These are phyloP conservation scores for Sylvilagus floridanus DNA, from an alignment of 2,797 vertebrate genomes.

Conservation along the genomic window DNA sequence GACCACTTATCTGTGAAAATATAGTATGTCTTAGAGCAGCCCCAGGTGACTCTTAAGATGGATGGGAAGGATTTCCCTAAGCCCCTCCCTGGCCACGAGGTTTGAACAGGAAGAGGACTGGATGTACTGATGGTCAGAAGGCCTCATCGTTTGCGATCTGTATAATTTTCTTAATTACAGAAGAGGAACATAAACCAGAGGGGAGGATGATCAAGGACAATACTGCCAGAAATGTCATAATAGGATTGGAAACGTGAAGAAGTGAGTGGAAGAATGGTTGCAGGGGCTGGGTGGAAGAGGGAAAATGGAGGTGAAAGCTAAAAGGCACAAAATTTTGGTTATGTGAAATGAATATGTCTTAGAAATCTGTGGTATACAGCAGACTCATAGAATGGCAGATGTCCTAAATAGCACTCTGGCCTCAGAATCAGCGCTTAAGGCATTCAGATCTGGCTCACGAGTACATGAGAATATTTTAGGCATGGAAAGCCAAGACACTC, in stretches of 20 bases:
- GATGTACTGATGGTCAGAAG: not conserved
- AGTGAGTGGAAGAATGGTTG: not conserved
- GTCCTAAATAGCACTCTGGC: too few species aligned
- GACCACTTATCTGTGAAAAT: not conserved
- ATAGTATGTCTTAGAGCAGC: not conserved
- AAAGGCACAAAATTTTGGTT: not conserved
- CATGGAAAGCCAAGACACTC: too few species aligned
- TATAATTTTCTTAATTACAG: not conserved
- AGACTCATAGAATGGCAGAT: too few species aligned
- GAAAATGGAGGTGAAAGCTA: not conserved
- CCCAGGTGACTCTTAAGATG: not conserved
- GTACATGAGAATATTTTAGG: too few species aligned
- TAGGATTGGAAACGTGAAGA: not conserved
- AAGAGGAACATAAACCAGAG: not conserved
- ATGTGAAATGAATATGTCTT: not conserved
- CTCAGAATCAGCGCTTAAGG: too few species aligned
- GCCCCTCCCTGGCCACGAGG: not conserved
- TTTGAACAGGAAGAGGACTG: not conserved
- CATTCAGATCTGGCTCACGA: too few species aligned
- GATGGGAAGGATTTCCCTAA: not conserved
- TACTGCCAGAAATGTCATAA: not conserved
- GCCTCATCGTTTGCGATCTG: not conserved
- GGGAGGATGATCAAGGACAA: too few species aligned
- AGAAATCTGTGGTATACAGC: not conserved
- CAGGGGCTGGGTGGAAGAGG: too few species aligned